Conservation (phyloP, 1,140 invertebrate species). For the Drosophila nigrodunni region DNA sequence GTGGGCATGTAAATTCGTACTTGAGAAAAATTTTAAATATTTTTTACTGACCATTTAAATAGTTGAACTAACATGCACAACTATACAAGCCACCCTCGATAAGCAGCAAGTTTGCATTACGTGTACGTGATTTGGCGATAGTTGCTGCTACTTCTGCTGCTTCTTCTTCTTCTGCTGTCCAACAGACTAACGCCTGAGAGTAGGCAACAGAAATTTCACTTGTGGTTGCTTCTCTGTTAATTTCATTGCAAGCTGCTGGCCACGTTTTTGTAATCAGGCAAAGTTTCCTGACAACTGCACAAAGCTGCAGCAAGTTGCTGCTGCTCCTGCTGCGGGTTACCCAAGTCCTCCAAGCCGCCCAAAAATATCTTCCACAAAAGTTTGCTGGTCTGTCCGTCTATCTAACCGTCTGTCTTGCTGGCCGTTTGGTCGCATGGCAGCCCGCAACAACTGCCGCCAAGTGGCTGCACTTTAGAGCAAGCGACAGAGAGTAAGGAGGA, state of each 20-base stretch:
- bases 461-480: not conserved
- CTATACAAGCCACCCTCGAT: slow-evolving; percentile 8
- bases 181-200: slow-evolving; percentile 35
- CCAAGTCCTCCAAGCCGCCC: slow-evolving; percentile 53
- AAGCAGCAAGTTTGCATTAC: slow-evolving; percentile 52
- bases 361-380: slow-evolving; percentile 72
- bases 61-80: not conserved
- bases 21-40: too few species aligned
- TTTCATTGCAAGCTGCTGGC: slow-evolving; percentile 71
- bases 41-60: too few species aligned
- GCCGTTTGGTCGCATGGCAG: slow-evolving; percentile 29
- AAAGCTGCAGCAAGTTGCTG: slow-evolving; percentile 50
- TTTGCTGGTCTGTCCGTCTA: slow-evolving; percentile 42
- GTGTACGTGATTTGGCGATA: slow-evolving; percentile 61
- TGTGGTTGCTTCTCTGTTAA: slow-evolving; percentile 77
- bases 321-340: slow-evolving; percentile 43
- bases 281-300: slow-evolving; percentile 78
- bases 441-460: slow-evolving; percentile 64
- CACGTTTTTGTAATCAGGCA: slow-evolving; percentile 80
- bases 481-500: not conserved
- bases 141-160: slow-evolving; percentile 8
- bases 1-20: too few species aligned
- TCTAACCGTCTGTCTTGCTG: slow-evolving; percentile 36
- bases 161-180: slow-evolving; percentile 7
- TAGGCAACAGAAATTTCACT: slow-evolving; percentile 75